These are phyloP conservation scores for Hirtodrosophila confusa DNA, from an alignment of 2,888 invertebrate species.

Conservation along the genomic window DNA sequence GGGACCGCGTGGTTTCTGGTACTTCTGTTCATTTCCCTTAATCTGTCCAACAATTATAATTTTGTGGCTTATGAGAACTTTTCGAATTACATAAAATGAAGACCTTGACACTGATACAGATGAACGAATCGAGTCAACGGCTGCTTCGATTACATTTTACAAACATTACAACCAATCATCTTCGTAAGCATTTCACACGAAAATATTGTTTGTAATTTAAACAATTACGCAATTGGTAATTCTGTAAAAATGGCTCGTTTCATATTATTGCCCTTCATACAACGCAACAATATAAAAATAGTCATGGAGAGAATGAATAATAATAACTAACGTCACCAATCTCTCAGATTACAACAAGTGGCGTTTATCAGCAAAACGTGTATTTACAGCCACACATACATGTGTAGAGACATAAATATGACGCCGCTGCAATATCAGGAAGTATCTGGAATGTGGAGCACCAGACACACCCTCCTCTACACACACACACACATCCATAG, in stretches of 20 bases:
- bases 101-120: neutral
- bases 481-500: neutral
- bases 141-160: neutral
- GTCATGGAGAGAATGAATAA: conserved; percentile 19
- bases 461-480: conserved; percentile 9
- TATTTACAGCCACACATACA: conserved; percentile 8
- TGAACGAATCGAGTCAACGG: no score
- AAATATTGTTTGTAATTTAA: neutral
- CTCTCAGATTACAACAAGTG: conserved; percentile 23
- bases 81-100: neutral
- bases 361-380: conserved; percentile 31
- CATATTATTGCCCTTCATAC: conserved; percentile 18
- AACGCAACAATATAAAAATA: conserved; percentile 24
- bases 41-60: conserved; percentile 1
- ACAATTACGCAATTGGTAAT: neutral
- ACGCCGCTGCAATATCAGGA: conserved; percentile 10
- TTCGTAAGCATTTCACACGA: no score
- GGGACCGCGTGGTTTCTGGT: neutral
- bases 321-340: conserved; percentile 46
- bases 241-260: neutral
- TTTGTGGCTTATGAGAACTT: neutral
- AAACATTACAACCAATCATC: no score
- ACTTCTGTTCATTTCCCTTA: neutral
- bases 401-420: neutral
- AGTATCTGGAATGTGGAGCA: conserved; percentile 13